These are phyloP conservation scores for Zosterops borbonicus DNA, from an alignment of 2,113 vertebrate genomes.

Conservation along the genomic window DNA sequence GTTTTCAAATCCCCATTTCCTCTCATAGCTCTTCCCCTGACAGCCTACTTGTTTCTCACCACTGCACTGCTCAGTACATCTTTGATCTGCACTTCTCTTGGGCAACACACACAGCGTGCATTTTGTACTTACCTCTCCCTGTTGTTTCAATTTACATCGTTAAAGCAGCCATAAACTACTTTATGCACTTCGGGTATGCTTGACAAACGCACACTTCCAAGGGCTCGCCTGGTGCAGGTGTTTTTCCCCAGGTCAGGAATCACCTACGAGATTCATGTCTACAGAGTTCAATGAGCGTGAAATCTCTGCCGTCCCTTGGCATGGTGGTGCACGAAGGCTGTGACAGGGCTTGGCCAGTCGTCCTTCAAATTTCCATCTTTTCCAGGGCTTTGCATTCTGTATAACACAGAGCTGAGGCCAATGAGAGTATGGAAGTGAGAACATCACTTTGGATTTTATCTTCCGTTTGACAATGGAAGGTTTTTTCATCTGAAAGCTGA, in stretches of 20 bases:
- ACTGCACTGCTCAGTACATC: background rate
- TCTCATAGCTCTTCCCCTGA: background rate
- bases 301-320: background rate
- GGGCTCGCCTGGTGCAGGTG: background rate
- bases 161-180: background rate
- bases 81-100: background rate
- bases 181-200: background rate
- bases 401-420: background rate
- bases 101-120: background rate
- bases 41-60: background rate
- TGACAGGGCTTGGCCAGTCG: rapidly evolving
- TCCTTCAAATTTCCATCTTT: background rate
- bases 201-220: background rate
- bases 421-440: background rate
- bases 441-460: background rate
- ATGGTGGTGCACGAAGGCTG: rapidly evolving
- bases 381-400: background rate
- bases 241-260: background rate
- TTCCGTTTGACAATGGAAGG: background rate
- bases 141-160: background rate
- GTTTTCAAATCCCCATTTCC: background rate
- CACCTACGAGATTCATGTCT: background rate
- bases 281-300: background rate
- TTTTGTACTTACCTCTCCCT: background rate
- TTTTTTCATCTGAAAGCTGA: background rate